Evolutionary conservation across 2,888 invertebrate genomes (phyloP).

Genomic region (Reticulitermes lucifugus): DNA sequence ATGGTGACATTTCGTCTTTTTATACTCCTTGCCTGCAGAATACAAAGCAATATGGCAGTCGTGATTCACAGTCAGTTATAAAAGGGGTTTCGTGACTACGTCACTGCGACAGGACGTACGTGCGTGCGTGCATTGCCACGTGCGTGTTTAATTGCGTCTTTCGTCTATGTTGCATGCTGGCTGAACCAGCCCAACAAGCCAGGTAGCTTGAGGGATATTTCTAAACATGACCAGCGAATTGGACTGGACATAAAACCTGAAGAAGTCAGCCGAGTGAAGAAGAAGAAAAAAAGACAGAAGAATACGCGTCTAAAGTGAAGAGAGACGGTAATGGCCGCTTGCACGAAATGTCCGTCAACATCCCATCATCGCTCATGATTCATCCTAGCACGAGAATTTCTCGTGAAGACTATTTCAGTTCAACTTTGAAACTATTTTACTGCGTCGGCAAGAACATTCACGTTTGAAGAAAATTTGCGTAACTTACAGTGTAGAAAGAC

Average conservation of each 20-base stretch:
- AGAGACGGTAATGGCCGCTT: slow-evolving; percentile 14
- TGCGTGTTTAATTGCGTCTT: slow-evolving; percentile 23
- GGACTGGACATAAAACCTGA: not conserved
- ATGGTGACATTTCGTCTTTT: not conserved
- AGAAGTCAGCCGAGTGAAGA: slow-evolving; percentile 3
- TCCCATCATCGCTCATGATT: not conserved
- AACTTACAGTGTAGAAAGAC: not conserved
- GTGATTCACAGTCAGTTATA: not conserved
- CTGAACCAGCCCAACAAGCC: not conserved
- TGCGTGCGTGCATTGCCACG: not conserved
- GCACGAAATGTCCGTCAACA: slow-evolving; percentile 37
- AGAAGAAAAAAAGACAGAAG: not conserved
- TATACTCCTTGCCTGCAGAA: not conserved
- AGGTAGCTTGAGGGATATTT: slow-evolving; percentile 13
- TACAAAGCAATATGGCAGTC: not conserved
- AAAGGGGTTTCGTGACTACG: not conserved
- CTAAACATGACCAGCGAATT: not conserved
- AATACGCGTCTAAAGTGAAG: not conserved
- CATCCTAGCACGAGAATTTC: not conserved
- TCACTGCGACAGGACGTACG: not conserved
- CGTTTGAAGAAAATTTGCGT: not conserved
- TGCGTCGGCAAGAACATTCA: not conserved
- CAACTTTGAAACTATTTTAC: not conserved
- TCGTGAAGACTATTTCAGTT: not conserved
- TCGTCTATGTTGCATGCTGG: not conserved